These are phyloP conservation scores for Heliornis fulica DNA, from an alignment of 2,113 vertebrate genomes.

Conservation along the genomic window DNA sequence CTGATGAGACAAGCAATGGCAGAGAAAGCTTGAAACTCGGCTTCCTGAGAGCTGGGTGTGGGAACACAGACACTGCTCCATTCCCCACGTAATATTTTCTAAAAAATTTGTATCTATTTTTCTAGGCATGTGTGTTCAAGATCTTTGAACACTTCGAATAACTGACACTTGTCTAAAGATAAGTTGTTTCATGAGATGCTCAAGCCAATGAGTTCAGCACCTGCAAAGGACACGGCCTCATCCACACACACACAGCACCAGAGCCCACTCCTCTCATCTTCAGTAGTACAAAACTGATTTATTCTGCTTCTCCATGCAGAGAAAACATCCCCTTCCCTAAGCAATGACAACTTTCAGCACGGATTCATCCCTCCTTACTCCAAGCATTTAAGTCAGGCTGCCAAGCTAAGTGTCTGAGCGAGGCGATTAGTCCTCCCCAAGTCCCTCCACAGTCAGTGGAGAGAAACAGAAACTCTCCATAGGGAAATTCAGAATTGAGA, in stretches of 20 bases:
- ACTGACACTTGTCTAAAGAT: neutral
- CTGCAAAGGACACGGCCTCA: neutral
- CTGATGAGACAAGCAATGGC: neutral
- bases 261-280: neutral
- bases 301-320: neutral
- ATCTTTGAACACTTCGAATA: neutral
- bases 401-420: neutral
- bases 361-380: neutral
- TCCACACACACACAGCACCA: accelerated
- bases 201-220: neutral
- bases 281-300: neutral
- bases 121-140: neutral
- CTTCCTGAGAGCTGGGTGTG: neutral
- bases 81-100: neutral
- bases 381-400: neutral
- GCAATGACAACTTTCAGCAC: neutral
- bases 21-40: neutral
- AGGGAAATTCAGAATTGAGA: neutral
- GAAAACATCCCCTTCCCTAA: neutral
- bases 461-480: neutral
- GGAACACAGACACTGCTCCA: neutral
- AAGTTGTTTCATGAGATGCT: neutral
- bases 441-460: neutral
- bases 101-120: neutral
- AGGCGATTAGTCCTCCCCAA: neutral